These are phyloP conservation scores for Xestoiulus laeticollis DNA, from an alignment of 2,888 invertebrate genomes.

Conservation along the genomic window DNA sequence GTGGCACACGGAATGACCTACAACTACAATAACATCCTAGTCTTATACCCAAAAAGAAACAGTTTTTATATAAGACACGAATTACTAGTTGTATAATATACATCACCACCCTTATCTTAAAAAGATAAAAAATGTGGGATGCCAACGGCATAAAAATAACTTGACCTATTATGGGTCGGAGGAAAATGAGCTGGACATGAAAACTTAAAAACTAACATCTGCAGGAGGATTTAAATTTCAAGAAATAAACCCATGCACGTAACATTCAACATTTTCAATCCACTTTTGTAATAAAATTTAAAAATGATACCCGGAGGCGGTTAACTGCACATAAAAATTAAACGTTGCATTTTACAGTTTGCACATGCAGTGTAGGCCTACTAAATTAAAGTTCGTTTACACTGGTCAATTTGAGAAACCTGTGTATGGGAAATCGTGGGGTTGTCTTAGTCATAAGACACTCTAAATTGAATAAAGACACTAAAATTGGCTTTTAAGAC, in stretches of 20 bases:
- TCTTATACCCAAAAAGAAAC: background rate
- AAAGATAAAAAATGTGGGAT: background rate
- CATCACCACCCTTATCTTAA: background rate
- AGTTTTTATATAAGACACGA: background rate
- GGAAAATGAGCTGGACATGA: background rate
- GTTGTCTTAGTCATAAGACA: too few relatives aligned
- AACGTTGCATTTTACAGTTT: too few relatives aligned
- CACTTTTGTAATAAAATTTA: background rate
- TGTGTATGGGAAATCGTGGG: too few relatives aligned
- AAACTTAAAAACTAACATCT: background rate
- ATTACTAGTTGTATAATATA: background rate
- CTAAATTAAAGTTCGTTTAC: too few relatives aligned
- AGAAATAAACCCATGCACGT: background rate
- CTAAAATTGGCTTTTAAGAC: too few relatives aligned
- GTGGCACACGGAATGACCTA: background rate
- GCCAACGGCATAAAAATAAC: background rate
- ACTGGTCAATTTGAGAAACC: too few relatives aligned
- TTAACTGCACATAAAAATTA: too few relatives aligned
- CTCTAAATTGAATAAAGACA: too few relatives aligned
- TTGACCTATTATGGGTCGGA: background rate
- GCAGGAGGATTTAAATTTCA: background rate
- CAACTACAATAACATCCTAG: constrained; percentile 16
- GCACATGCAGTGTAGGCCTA: too few relatives aligned
- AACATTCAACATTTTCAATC: background rate
- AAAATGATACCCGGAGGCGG: too few relatives aligned